Base-by-base conservation (phyloP, 2,888 invertebrate genomes). In the Calameuta pallipes region DNA sequence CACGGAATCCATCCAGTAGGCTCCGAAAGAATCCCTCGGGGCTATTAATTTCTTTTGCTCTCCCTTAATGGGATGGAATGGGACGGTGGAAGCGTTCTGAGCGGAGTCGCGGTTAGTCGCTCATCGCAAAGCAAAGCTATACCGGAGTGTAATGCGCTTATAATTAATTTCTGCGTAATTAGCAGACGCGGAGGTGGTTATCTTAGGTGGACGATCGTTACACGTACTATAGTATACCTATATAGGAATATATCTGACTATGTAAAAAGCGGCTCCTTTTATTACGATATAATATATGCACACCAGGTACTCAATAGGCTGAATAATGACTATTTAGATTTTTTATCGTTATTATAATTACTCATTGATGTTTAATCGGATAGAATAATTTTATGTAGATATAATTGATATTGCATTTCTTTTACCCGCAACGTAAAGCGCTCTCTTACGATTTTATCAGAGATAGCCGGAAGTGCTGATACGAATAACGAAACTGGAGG, bases 121-220 rank as follows among this genome's bases (percentile, higher is more conserved):
- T 34, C 71, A 33, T 33, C 31, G 13, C 71, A 71, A 34, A 31
- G 71, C 33, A 12, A 31, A 71, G 71, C 31, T 71, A 82, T 82
- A 81, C 77, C 81, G 75, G 83, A 81, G 78, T 81, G 82, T 85
- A 83, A 86, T 84, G 82, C 83, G 84, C 80, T 84, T 85, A 84
- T 87, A 89, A 89, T 89, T 89, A 89, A 89, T 89, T 87, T 87
- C 85, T 83, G 83, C 85, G 85, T 87, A 90, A 90, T 90, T 90
- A 89, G 84, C 85, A 83, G 85, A 85, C 83, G 85, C 85, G 82
- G 80, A 80, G 83, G 80, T 80, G 81, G 85, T 84, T 88, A 88
- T 89, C 87, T 87, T 82, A 80, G 82, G 84, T 84, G 87, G 83
- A 84, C 83, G 87, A 87, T 88, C 87, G 85, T 85, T 84, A 85